Percentiles rank a stretch among this genome's conserved stretches.
Conservation (phyloP, 2,888 invertebrate genomes). For the Nematopogon swammerdamellus region DNA sequence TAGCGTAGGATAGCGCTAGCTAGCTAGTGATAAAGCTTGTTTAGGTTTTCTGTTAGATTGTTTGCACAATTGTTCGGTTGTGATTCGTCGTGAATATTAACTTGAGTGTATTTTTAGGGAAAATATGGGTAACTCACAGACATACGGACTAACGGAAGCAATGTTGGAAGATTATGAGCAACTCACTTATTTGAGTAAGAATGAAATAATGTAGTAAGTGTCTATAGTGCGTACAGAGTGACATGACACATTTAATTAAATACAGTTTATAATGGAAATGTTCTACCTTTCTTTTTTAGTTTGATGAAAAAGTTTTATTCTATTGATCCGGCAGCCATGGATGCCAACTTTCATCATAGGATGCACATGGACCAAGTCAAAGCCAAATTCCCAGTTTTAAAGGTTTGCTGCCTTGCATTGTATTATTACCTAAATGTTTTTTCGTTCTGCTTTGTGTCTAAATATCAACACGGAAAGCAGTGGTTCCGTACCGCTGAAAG, state of each 20-base stretch:
- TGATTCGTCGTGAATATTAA: neutral
- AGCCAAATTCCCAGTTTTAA: conserved; percentile 62
- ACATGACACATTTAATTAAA: neutral
- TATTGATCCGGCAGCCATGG: conserved; percentile 38
- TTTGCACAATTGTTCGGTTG: neutral
- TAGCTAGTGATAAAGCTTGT: conserved; percentile 1
- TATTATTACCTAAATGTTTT: too few species aligned
- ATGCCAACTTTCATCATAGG: conserved; percentile 41
- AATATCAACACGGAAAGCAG: neutral
- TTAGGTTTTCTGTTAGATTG: neutral
- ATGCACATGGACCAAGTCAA: conserved; percentile 51
- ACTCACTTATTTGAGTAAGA: conserved; percentile 59
- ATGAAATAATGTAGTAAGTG: conserved; percentile 62
- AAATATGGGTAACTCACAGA: conserved; percentile 52
- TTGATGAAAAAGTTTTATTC: conserved; percentile 56
- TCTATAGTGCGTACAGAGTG: conserved; percentile 4
- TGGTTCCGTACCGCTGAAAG: too few species aligned
- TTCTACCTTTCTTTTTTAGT: conserved; percentile 26
- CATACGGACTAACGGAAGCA: conserved; percentile 52
- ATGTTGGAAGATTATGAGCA: conserved; percentile 57
- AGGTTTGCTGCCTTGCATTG: conserved; percentile 40
- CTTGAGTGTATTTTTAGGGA: neutral
- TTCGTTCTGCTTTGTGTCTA: neutral
- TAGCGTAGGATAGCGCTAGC: too few species aligned
- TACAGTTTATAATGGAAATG: neutral